Evolutionary conservation across 2,888 invertebrate genomes (phyloP).

Genomic region (Anodontia alba): DNA sequence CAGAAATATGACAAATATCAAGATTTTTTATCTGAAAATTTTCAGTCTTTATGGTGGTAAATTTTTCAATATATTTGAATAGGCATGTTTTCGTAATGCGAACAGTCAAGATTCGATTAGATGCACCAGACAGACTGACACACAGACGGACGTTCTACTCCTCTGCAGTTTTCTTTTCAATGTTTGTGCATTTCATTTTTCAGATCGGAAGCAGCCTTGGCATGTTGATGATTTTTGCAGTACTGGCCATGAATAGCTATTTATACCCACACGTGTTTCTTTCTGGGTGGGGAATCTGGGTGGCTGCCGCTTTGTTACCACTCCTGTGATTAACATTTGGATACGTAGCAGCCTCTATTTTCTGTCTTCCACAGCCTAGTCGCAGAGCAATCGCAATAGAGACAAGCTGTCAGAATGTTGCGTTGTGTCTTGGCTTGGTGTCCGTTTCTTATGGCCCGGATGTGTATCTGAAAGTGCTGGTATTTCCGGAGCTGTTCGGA

Average conservation of each 20-base stretch:
- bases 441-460: constrained; percentile 20
- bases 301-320: constrained; percentile 8
- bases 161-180: too few relatives aligned
- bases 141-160: too few relatives aligned
- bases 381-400: constrained; percentile 31
- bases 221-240: constrained; percentile 19
- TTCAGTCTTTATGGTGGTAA: too few relatives aligned
- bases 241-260: constrained; percentile 16
- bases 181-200: neutral
- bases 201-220: neutral
- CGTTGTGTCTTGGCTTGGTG: constrained; percentile 24
- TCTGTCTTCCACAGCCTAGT: neutral
- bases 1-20: too few relatives aligned
- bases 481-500: constrained; percentile 34
- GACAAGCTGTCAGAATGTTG: constrained; percentile 32
- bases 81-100: too few relatives aligned
- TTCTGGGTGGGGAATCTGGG: constrained; percentile 21
- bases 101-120: too few relatives aligned
- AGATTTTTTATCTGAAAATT: too few relatives aligned
- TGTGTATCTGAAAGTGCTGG: constrained; percentile 14
- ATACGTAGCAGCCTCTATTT: constrained; percentile 13
- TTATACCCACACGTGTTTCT: constrained; percentile 22
- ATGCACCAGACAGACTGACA: too few relatives aligned
- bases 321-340: constrained; percentile 22
- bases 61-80: too few relatives aligned